Base-by-base conservation (phyloP, 92 coral and sea anemone species). In the Epizoanthus scotinus region DNA sequence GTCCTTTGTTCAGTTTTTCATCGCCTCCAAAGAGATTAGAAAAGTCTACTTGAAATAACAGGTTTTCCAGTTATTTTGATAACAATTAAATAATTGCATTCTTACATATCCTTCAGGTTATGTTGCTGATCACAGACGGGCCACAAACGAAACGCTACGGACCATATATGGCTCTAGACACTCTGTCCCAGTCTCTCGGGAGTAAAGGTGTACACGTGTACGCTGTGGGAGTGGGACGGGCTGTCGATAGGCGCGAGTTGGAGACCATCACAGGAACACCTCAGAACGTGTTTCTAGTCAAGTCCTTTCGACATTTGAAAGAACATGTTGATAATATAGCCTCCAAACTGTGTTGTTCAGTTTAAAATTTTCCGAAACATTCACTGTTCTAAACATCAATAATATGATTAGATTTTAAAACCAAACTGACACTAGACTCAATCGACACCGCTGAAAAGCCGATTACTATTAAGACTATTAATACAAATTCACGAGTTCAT, bases 201-300 rank as follows among this genome's bases (percentile, higher is more conserved):
- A 73, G 22, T 27, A 73, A 73, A 55, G 79, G 67, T 57, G 79
- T 73, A 28, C 79, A 73, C 7, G 22, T 56, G 27, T 73, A 56
- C 79, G 79, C 67, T 27, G 79, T 73, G 29, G 79, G 79, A 21
- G 66, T 73, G 27, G 79, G 79, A 36, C 52, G 49, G 67, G 79
- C 52, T 56, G 64, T 73, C 24, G 42, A 28, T 24, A 34, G 29
- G 8, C 28, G 60, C 13, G 65, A 73, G 53, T 26, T 73, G 10
- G 66, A 73, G 54, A 73, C 79, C 17, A 20, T 73, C 31, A 73
- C 79, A 14, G 15, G 26, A 0, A 14, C 21, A 2, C 20, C 79
- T 3, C 8, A 56, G 50, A 55, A 57, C 28, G 31, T 73, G 34
- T 29, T 57, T 0, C 66, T 73, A 15, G 73, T 68, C 73, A 42